Conservation (phyloP, 2,113 vertebrate genomes). For the Stomatorhinus ivindoensis region DNA sequence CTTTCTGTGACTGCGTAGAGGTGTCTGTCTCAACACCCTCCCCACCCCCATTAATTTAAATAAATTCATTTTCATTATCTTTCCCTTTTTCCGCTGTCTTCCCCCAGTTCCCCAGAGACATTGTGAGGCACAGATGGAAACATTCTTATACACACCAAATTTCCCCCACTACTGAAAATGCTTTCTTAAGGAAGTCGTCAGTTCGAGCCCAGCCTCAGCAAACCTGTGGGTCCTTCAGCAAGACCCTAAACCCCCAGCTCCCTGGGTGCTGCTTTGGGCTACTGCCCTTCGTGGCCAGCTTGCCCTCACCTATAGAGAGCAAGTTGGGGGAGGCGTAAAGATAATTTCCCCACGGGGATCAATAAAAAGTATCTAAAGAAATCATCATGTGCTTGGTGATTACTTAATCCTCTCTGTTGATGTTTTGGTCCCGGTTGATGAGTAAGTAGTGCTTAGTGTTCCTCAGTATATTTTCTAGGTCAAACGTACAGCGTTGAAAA, state of each 20-base stretch:
- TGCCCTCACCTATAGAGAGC: too few relatives aligned
- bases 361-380: too few relatives aligned
- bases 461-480: conserved; percentile 3
- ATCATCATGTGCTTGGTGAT: neutral
- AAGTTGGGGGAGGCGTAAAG: too few relatives aligned
- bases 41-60: neutral
- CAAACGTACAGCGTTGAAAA: neutral
- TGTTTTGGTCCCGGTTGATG: neutral
- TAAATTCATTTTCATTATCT: neutral
- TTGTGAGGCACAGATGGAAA: neutral
- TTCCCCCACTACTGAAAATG: neutral
- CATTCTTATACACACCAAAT: neutral
- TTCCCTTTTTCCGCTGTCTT: neutral
- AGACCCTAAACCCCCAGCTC: too few relatives aligned
- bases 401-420: neutral
- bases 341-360: too few relatives aligned
- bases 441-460: conserved; percentile 28
- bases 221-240: too few relatives aligned
- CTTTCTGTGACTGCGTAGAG: neutral
- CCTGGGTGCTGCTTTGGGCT: too few relatives aligned
- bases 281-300: too few relatives aligned
- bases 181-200: neutral
- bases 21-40: neutral
- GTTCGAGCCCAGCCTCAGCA: too few relatives aligned
- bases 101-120: neutral